A percentile compares a stretch with the other conserved stretches of the same genome.
Evolutionary conservation across 2,888 invertebrate genomes (phyloP).

Genomic region (Spilarctia lutea): DNA sequence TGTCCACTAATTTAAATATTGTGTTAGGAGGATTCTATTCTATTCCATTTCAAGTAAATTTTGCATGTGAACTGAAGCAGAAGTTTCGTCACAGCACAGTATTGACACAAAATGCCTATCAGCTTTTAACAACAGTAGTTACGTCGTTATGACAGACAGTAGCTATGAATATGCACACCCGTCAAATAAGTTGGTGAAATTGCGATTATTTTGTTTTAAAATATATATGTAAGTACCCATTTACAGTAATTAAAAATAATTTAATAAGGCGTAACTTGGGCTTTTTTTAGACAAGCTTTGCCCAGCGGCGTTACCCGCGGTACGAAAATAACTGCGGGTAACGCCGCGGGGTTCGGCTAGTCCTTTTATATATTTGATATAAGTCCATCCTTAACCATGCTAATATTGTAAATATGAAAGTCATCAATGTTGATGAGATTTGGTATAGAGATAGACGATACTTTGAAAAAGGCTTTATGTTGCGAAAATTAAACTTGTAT

Average conservation of each 20-base stretch:
- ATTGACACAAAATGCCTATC: neutral
- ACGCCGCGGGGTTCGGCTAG: too few relatives aligned
- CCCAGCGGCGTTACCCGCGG: too few relatives aligned
- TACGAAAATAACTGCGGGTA: too few relatives aligned
- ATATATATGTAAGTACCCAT: neutral
- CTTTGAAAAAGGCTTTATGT: neutral
- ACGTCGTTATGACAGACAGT: neutral
- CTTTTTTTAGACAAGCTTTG: too few relatives aligned
- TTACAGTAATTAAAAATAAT: too few relatives aligned
- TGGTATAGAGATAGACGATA: neutral
- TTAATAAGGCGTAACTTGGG: too few relatives aligned
- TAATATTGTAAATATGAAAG: neutral
- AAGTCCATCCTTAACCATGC: neutral
- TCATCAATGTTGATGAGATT: neutral
- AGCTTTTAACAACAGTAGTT: neutral
- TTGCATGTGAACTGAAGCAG: neutral
- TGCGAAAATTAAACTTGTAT: neutral
- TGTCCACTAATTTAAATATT: neutral
- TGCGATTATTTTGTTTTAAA: neutral
- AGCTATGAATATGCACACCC: neutral
- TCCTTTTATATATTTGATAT: neutral
- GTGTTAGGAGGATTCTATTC: neutral
- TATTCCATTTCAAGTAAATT: neutral
- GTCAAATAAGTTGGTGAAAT: neutral
- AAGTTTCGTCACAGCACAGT: neutral